A percentile compares a stretch with the other conserved stretches of the same genome.
Conservation (phyloP, 1,140 invertebrate genomes). For the Maconellicoccus hirsutus region DNA sequence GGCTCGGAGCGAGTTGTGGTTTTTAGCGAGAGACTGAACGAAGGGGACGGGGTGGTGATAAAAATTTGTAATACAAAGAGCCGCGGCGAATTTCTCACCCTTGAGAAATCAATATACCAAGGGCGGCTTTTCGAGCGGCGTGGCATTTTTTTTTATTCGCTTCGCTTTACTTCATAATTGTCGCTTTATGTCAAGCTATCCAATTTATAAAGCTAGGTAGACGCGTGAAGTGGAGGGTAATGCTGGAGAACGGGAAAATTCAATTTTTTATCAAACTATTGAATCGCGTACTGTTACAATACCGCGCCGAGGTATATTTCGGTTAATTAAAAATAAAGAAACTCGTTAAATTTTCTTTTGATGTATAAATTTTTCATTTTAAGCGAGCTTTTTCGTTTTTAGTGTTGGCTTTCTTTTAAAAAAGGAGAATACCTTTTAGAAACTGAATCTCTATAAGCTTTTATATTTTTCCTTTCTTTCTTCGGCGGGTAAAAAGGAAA, state of each 20-base stretch:
- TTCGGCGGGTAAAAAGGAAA: not conserved
- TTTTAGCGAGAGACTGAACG: too few species aligned
- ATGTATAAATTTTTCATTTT: not conserved
- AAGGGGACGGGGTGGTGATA: not conserved
- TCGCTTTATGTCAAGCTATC: not conserved
- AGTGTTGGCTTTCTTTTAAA: not conserved
- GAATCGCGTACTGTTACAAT: too few species aligned
- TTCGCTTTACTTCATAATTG: not conserved
- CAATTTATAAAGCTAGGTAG: not conserved
- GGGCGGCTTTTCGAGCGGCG: too few species aligned
- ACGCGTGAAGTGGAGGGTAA: not conserved
- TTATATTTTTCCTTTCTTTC: too few species aligned
- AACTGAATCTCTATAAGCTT: not conserved
- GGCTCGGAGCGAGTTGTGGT: too few species aligned
- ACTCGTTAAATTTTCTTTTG: conserved; percentile 9
- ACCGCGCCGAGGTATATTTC: not conserved
- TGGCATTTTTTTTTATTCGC: not conserved
- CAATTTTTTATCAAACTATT: not conserved
- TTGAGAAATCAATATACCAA: not conserved
- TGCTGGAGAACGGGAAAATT: too few species aligned
- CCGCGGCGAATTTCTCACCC: not conserved
- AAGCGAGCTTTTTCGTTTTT: not conserved
- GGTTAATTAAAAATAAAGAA: conserved; percentile 6
- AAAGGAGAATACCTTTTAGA: not conserved
- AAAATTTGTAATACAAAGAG: not conserved